Evolutionary conservation across 2,888 invertebrate genomes (phyloP).

Genomic region (Teinopalpus imperialis): DNA sequence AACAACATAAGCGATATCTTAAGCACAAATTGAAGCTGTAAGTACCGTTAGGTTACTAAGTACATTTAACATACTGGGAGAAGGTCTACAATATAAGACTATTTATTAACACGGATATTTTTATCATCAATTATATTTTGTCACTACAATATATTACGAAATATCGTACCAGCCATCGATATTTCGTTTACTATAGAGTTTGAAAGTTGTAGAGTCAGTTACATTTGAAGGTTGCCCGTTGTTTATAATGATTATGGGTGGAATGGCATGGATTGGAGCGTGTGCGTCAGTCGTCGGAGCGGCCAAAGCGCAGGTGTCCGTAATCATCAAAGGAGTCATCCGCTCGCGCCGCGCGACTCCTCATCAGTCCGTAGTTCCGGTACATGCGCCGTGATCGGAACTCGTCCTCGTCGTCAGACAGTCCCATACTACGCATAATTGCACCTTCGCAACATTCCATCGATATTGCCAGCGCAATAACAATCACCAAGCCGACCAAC

Average conservation of each 20-base stretch:
- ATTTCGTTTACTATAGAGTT: conserved; percentile 35
- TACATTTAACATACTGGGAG: too few relatives aligned
- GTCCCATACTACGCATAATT: conserved; percentile 41
- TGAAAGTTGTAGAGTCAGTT: conserved; percentile 11
- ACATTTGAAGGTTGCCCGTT: conserved; percentile 25
- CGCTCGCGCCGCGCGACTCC: conserved; percentile 55
- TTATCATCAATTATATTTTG: conserved; percentile 27
- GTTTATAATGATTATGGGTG: conserved; percentile 30
- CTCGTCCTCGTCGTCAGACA: conserved; percentile 66
- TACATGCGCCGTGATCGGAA: conserved; percentile 55
- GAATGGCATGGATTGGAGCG: conserved; percentile 25
- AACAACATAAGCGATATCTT: too few relatives aligned
- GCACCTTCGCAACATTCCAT: conserved; percentile 53
- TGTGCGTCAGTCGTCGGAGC: conserved; percentile 75
- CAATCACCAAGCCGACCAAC: conserved; percentile 46
- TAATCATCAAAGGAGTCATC: conserved; percentile 88
- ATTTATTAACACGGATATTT: too few relatives aligned
- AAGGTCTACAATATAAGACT: too few relatives aligned
- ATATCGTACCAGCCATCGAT: conserved; percentile 62
- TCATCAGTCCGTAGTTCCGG: conserved; percentile 83
- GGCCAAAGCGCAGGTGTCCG: conserved; percentile 88
- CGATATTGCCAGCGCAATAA: conserved; percentile 45
- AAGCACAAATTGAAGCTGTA: too few relatives aligned
- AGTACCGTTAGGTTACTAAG: too few relatives aligned
- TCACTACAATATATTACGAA: conserved; percentile 35